These are phyloP conservation scores for Amblyornis subalaris DNA, from an alignment of 2,113 vertebrate species.

Conservation along the genomic window DNA sequence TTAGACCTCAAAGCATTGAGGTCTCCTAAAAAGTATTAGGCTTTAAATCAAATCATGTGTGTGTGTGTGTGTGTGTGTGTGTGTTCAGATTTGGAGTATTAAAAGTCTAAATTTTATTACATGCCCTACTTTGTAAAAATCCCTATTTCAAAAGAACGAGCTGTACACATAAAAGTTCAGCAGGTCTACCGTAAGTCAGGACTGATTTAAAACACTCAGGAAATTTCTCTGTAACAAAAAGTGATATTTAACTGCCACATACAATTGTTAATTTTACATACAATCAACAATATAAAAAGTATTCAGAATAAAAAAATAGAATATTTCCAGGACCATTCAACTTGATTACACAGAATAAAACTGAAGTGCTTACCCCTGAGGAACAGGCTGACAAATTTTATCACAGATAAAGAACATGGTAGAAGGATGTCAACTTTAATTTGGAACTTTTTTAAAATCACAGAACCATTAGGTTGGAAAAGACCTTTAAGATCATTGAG, in stretches of 20 bases:
- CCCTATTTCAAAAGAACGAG: not conserved
- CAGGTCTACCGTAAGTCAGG: not conserved
- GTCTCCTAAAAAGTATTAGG: not conserved
- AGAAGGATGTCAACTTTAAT: not conserved
- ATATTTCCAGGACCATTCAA: not conserved
- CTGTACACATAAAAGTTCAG: not conserved
- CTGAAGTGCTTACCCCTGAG: not conserved
- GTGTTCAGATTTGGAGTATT: not conserved
- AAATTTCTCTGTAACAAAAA: not conserved
- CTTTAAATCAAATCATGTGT: not conserved
- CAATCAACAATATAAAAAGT: not conserved
- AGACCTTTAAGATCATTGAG: not conserved
- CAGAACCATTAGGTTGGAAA: not conserved
- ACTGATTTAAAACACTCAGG: not conserved
- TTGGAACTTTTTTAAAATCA: not conserved
- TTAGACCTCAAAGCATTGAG: not conserved
- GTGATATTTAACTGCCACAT: not conserved
- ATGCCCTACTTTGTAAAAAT: not conserved
- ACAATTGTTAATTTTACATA: not conserved
- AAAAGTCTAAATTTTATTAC: not conserved
- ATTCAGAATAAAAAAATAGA: not conserved
- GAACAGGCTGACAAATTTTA: not conserved
- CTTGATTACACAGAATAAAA: not conserved
- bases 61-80: not conserved
- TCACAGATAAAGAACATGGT: not conserved